Base-by-base conservation (phyloP, 2,113 vertebrate genomes). In the Natator depressus region DNA sequence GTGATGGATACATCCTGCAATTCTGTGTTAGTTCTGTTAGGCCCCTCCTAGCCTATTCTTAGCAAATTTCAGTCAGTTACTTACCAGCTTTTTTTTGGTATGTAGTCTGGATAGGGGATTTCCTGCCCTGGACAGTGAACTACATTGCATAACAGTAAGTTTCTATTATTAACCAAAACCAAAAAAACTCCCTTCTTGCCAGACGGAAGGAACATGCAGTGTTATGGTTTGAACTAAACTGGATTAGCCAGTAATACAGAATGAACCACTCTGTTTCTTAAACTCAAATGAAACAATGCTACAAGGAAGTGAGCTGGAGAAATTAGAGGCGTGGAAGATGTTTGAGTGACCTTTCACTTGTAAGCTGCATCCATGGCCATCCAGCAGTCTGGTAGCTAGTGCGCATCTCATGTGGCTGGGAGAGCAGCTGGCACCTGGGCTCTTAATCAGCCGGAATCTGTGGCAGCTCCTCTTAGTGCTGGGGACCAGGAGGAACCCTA, bases 11-110 rank as follows among this genome's bases (percentile, higher is more conserved):
- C 31, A 27, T 19, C 17, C 0, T 59, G 50, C 11, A 59, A 5
- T 47, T 95, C 22, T 84, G 10, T 80, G n/a, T 86, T 8, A n/a
- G 35, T n/a, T n/a, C 35, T 69, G 31, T 20, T n/a, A 35, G 13
- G 8, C 31, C 29, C 12, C 57, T 29, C 31, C 35, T 16, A n/a
- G 31, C 31, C 59, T 35, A 62, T 62, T 62, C 29, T n/a, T 35
- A n/a, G 50, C 84, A 46, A 80, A 25, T 54, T 83, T 62, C 85
- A 9, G 0, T 0, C n/a, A 81, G 1, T 10, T 80, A 50, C 12
- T 92, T 92, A 85, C 17, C 27, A 87, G 46, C 24, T 75, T 83
- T 91, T 53, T 51, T 84, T 81, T 81, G 75, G 24, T 20, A 65
- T 82, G 5, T 83, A 62, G 0, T 53, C 29, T 4, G 62, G 51